Base-by-base conservation (phyloP, 2,113 vertebrate genomes). In the Cheirogaleus medius region DNA sequence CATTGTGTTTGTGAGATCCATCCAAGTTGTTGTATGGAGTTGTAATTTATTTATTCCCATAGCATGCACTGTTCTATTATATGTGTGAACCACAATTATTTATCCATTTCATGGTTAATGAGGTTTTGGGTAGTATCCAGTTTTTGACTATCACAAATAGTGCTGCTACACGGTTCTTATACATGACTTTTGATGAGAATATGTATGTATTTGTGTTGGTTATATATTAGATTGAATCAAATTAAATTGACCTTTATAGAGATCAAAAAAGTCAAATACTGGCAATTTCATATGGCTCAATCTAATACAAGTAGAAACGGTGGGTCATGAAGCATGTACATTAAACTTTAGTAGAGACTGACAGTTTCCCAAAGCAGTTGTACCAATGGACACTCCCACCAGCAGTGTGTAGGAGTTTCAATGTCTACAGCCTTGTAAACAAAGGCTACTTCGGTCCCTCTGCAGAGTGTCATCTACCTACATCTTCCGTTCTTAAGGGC, bases 161-260 rank as follows among this genome's bases (percentile, higher is more conserved):
- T 56, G 15, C 20, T 84, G 13, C 14, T 34, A 6, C 10, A 47
- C 13, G 34, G 42, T 81, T 84, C 56, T 96, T 77, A 85, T 3
- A 27, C 6, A 25, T 27, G 32, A 91, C 27, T 88, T 93, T 81
- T 71, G 64, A 74, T 42, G 64, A 92, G 39, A 17, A 3, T 23
- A 39, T 32, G 29, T 47, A 32, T 56, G 49, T 4, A 54, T 96
- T 89, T 91, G 63, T 94, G 21, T 69, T 93, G 39, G 52, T n/a
- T 94, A 69, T n/a, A 58, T 68, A 87, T 93, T 86, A 52, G 83
- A 64, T 32, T 54, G 83, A 93, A 58, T 77, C 14, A 39, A 96
- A 83, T 86, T 82, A 93, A 84, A 44, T 44, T 42, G 68, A 29
- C 54, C 37, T n/a, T 73, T 96, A 37, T 58, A 49, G 87, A 63